Evolutionary conservation across 2,888 invertebrate species (phyloP).

Genomic region (Ormyrus labotus): DNA sequence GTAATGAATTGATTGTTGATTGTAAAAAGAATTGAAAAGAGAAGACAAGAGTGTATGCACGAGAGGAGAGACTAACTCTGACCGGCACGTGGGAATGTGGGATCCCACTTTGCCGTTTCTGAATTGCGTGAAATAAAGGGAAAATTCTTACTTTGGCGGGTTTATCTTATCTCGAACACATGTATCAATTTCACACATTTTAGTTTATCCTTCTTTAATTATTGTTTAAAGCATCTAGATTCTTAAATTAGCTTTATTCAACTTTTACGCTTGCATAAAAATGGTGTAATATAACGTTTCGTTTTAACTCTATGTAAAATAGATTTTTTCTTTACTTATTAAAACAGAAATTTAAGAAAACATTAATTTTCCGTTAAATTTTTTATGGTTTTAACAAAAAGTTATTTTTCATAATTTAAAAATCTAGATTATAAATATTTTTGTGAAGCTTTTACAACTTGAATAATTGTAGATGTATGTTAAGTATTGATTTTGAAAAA

Average conservation of each 20-base stretch:
- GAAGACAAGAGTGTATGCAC: conserved; percentile 43
- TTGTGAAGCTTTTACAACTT: conserved; percentile 14
- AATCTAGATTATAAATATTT: conserved; percentile 16
- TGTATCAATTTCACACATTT: conserved; percentile 7
- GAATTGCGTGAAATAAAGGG: conserved; percentile 57
- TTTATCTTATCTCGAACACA: conserved; percentile 40
- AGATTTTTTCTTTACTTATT: no score
- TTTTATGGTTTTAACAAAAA: no score
- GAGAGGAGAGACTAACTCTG: conserved; percentile 52
- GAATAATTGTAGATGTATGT: no score
- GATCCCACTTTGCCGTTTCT: conserved; percentile 43
- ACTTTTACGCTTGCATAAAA: no score
- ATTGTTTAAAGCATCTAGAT: conserved; percentile 17
- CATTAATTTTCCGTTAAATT: no score
- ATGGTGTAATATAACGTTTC: no score
- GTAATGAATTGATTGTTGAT: conserved; percentile 50
- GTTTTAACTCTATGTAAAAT: no score
- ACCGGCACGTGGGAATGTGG: conserved; percentile 20
- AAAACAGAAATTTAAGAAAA: no score
- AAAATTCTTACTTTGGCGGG: conserved; percentile 53
- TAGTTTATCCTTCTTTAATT: conserved; percentile 19
- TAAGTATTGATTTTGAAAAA: no score
- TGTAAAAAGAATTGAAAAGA: conserved; percentile 49
- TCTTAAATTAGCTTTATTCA: conserved; percentile 30
- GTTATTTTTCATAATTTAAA: conserved; percentile 1